Percentiles rank a stretch among this genome's conserved stretches.
phyloP scores from a whole-genome alignment of 2,888 invertebrate species.

The Ophion ventricosus region DNA sequence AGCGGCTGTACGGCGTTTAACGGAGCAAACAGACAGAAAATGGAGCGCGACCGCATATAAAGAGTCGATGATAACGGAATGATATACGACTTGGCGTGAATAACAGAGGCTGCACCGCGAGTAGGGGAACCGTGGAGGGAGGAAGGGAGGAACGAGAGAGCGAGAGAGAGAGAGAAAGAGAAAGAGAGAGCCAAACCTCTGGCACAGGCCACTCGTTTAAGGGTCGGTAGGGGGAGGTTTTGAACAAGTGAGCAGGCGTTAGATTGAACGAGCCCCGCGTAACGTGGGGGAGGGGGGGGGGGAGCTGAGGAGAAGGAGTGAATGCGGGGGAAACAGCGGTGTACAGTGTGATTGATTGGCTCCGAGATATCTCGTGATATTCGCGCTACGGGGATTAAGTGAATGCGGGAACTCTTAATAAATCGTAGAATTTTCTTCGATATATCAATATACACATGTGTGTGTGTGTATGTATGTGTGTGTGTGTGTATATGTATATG shows the following conservation, averaged over 20 bases:
- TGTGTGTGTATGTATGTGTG: neutral
- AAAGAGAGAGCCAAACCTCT: constrained; percentile 44
- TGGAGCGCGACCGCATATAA: constrained; percentile 83
- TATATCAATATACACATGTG: neutral
- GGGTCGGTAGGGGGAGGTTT: constrained; percentile 36
- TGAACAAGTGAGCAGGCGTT: constrained; percentile 63
- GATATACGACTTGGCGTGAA: constrained; percentile 83
- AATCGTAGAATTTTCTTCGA: constrained; percentile 65
- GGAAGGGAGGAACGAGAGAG: constrained; percentile 28
- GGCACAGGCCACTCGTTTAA: constrained; percentile 55
- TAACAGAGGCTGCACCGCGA: constrained; percentile 75
- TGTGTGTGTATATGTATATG: neutral
- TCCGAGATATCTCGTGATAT: constrained; percentile 81
- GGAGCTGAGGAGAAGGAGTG: constrained; percentile 65
- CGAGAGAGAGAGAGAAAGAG: constrained; percentile 20
- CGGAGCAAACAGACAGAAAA: constrained; percentile 83
- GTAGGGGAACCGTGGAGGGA: constrained; percentile 39
- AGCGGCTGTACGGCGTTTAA: constrained; percentile 73
- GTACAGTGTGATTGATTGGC: constrained; percentile 82
- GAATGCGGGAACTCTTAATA: constrained; percentile 78
- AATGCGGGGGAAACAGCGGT: constrained; percentile 56
- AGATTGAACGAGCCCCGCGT: constrained; percentile 62
- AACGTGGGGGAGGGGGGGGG: constrained; percentile 57
- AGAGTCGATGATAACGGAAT: constrained; percentile 84
- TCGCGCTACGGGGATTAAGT: constrained; percentile 81